Conservation (phyloP, 1,140 invertebrate genomes). For the Drosophila suzukii region DNA sequence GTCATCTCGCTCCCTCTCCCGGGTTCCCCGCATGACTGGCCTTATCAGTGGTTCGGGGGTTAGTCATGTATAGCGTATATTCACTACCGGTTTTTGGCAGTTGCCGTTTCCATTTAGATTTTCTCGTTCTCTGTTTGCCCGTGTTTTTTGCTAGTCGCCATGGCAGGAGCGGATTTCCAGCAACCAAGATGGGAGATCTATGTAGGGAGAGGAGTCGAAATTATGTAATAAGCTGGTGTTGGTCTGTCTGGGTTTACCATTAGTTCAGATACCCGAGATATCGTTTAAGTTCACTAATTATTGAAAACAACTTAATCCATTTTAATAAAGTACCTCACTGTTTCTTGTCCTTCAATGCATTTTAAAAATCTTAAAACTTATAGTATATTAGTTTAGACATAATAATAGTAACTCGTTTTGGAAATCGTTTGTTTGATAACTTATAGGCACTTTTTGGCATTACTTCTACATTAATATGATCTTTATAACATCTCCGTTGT, state of each 20-base stretch:
- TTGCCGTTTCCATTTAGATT: conserved; percentile 58
- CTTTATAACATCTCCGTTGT: no score
- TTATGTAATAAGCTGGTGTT: conserved; percentile 1
- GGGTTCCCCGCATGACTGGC: conserved; percentile 8
- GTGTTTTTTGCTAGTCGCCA: conserved; percentile 57
- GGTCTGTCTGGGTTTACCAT: neutral
- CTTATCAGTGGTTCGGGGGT: conserved; percentile 65
- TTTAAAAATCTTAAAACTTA: no score
- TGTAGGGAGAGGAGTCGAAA: neutral
- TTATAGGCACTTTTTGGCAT: no score
- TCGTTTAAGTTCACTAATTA: neutral
- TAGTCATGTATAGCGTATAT: conserved; percentile 56
- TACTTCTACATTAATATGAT: no score
- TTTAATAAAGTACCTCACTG: no score
- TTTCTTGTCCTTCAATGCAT: neutral
- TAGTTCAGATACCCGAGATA: neutral
- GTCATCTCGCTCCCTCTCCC: conserved; percentile 29
- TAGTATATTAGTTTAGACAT: no score
- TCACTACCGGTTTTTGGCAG: conserved; percentile 72
- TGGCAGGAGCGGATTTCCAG: conserved; percentile 54
- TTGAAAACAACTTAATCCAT: neutral
- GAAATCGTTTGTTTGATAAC: no score
- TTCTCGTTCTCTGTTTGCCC: conserved; percentile 35
- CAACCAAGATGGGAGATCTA: conserved; percentile 4
- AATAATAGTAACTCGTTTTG: no score